Conservation (phyloP, 2,888 invertebrate genomes). For the Caenorhabditis virilis region DNA sequence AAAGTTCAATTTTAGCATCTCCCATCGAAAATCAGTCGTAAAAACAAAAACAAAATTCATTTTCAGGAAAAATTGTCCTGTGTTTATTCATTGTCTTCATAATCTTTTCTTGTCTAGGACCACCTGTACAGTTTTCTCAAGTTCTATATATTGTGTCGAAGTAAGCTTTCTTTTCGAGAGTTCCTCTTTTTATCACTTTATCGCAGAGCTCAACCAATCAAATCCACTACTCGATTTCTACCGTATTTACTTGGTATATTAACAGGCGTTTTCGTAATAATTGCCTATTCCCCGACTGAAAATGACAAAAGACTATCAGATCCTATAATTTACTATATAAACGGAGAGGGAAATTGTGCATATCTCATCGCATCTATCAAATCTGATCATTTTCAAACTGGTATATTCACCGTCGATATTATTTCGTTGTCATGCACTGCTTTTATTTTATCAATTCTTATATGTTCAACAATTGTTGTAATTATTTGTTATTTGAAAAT, state of each 20-base stretch:
- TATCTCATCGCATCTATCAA: constrained; percentile 28
- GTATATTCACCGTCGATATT: constrained; percentile 8
- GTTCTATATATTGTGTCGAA: constrained; percentile 16
- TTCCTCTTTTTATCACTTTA: too few relatives aligned
- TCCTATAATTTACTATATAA: constrained; percentile 18
- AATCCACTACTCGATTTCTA: background rate
- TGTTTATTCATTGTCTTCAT: too few relatives aligned
- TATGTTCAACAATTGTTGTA: constrained; percentile 12
- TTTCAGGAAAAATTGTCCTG: constrained; percentile 20
- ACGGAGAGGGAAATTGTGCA: constrained; percentile 21
- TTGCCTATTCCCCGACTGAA: constrained; percentile 16
- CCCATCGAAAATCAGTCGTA: too few relatives aligned
- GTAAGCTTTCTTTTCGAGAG: too few relatives aligned
- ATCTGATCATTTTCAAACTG: background rate
- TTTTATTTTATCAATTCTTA: constrained; percentile 15
- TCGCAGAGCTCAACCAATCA: too few relatives aligned
- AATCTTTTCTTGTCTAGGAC: constrained; percentile 24
- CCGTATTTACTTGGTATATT: constrained; percentile 1
- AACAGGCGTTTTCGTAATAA: too few relatives aligned
- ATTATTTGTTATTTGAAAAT: constrained; percentile 6
- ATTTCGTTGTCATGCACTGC: constrained; percentile 15
- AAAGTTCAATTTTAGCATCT: too few relatives aligned
- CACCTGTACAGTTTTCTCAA: constrained; percentile 30
- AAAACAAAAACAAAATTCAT: too few relatives aligned
- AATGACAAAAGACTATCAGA: constrained; percentile 15